Evolutionary conservation across 2,113 vertebrate genomes (phyloP).

Genomic region (Cyprinus carpio): DNA sequence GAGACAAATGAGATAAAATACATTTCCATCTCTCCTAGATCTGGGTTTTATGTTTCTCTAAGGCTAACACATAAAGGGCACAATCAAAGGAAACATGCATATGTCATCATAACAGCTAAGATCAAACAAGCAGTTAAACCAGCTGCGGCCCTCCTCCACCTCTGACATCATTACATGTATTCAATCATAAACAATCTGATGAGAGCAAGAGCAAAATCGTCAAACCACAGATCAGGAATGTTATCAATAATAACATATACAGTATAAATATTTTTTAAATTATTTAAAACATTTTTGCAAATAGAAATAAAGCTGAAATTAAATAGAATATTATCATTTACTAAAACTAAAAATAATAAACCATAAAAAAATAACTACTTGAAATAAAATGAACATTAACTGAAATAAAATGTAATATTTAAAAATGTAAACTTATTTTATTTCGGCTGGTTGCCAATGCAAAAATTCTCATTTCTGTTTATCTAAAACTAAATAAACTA

Average conservation of each 20-base stretch:
- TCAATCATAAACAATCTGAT: neutral
- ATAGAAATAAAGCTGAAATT: neutral
- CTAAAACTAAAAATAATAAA: neutral
- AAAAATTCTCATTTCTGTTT: no score
- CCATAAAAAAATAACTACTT: neutral
- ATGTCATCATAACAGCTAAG: neutral
- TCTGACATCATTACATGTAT: neutral
- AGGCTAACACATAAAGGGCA: neutral
- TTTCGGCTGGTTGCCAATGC: no score
- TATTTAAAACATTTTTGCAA: neutral
- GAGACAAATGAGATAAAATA: neutral
- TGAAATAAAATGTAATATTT: neutral
- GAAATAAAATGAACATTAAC: neutral
- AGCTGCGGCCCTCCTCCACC: neutral
- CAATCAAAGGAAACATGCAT: neutral
- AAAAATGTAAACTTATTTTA: neutral
- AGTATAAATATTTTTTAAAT: no score
- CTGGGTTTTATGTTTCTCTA: neutral
- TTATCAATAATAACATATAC: neutral
- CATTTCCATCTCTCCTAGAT: neutral
- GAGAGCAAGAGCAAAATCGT: neutral
- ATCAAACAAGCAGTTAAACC: neutral
- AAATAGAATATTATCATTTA: neutral
- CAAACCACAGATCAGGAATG: neutral
- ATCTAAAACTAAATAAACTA: neutral